phyloP scores from a whole-genome alignment of 2,888 invertebrate genomes.

The Chrysopilus asiliformis region DNA sequence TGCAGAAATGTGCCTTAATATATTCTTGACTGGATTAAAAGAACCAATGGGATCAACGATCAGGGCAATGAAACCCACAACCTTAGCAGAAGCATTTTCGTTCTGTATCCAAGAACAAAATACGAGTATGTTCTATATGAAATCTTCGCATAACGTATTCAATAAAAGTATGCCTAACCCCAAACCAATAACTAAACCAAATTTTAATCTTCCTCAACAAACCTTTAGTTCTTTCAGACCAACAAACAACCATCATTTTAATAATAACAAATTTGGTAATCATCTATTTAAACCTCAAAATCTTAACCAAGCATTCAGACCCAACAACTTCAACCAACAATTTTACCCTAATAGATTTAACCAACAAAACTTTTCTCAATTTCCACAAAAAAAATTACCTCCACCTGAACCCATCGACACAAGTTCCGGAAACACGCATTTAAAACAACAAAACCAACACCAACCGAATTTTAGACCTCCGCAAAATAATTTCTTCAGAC shows the following conservation, averaged over 20 bases:
- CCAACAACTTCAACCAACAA: background rate
- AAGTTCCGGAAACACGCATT: background rate
- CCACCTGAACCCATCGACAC: background rate
- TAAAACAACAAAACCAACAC: background rate
- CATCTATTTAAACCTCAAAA: background rate
- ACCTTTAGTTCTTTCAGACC: background rate
- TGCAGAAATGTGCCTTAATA: no score
- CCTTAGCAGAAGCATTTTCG: conserved; percentile 13
- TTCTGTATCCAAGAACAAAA: no score
- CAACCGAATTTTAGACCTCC: background rate
- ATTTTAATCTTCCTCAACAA: background rate
- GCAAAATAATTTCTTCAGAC: background rate
- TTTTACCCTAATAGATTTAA: background rate
- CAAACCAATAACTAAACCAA: no score
- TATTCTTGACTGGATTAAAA: conserved; percentile 14
- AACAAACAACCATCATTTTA: background rate
- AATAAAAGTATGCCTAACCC: no score
- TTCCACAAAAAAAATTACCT: background rate
- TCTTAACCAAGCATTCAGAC: no score
- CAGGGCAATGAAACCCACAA: conserved; percentile 15
- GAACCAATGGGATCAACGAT: conserved; percentile 17
- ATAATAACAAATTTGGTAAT: background rate
- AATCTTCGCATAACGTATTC: no score
- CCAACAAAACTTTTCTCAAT: no score
- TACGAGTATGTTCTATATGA: no score